Percentiles rank a stretch among this genome's conserved stretches.
These are phyloP conservation scores for Lepus americanus DNA, from an alignment of 2,113 vertebrate genomes.

Conservation along the genomic window DNA sequence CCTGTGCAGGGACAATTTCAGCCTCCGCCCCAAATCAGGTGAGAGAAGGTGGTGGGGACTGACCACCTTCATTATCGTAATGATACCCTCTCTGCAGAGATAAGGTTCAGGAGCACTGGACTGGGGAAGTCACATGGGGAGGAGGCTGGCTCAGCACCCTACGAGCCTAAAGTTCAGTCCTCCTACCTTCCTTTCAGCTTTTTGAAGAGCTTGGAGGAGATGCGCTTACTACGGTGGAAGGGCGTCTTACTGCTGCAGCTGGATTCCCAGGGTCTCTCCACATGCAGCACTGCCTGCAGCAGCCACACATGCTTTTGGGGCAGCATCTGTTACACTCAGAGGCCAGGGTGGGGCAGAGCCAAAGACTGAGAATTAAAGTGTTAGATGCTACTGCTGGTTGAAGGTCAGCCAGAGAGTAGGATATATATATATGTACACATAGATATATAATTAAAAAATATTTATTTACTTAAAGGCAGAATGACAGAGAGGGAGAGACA, in stretches of 20 bases:
- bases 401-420: not conserved
- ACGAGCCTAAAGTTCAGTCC: not conserved
- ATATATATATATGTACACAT: not conserved
- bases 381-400: not conserved
- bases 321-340: not conserved
- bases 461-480: too few relatives aligned
- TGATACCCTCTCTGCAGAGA: not conserved
- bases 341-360: not conserved
- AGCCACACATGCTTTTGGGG: not conserved
- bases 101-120: not conserved
- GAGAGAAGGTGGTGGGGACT: constrained; percentile 9
- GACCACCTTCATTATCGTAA: not conserved
- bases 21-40: constrained; percentile 59
- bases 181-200: not conserved
- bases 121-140: not conserved
- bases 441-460: too few relatives aligned
- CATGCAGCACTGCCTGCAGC: not conserved
- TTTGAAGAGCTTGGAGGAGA: not conserved
- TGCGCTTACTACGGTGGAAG: not conserved
- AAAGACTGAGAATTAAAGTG: not conserved
- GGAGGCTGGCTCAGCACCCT: not conserved
- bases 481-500: too few relatives aligned
- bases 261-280: not conserved
- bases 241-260: not conserved
- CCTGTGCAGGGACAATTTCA: not conserved